Base-by-base conservation (phyloP, 2,797 vertebrate species). In the Lithobates pipiens region DNA sequence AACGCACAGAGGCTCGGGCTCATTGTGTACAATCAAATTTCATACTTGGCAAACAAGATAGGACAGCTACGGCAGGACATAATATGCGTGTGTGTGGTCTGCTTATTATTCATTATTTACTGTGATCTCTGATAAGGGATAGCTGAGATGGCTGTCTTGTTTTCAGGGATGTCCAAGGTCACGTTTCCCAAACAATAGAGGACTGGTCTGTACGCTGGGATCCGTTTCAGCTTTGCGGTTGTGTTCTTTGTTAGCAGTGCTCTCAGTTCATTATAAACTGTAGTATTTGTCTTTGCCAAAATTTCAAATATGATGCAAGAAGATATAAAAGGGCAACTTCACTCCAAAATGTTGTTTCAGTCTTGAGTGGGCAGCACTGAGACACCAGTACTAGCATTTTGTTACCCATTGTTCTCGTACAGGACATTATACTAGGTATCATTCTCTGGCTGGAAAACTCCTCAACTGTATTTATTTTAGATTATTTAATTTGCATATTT, bases 91-190 rank as follows among this genome's bases (percentile, higher is more conserved):
- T 15, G 25, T n/a, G n/a, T 50, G 77, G 46, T 71, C 67, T 34
- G 27, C 42, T 54, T 80, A 36, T 54, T 80, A 80, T 80, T 71
- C 50, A 80, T 61, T 71, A 80, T 72, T 54, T 80, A 80, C 50
- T n/a, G 10, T n/a, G 65, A 11, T 11, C 68, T 7, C 11, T 0
- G 57, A 39, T 6, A 16, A 46, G 71, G 44, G 72, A 76, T 71
- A 68, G 57, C 7, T 21, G 72, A 83, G 72, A 68, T 11, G 80
- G 27, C 54, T 10, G 5, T 42, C 25, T 67, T 32, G 25, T 76
- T 68, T n/a, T 68, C 81, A 16, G 10, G 25, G 72, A 83, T 83
- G 29, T 76, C 81, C 61, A 50, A 76, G 81, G 57, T 83, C 39
- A 76, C 10, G 25, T 83, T 76, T 68, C 81, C 15, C 25, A 44